Evolutionary conservation across 1,140 invertebrate genomes (phyloP).

Genomic region (Aphaenogaster floridana): DNA sequence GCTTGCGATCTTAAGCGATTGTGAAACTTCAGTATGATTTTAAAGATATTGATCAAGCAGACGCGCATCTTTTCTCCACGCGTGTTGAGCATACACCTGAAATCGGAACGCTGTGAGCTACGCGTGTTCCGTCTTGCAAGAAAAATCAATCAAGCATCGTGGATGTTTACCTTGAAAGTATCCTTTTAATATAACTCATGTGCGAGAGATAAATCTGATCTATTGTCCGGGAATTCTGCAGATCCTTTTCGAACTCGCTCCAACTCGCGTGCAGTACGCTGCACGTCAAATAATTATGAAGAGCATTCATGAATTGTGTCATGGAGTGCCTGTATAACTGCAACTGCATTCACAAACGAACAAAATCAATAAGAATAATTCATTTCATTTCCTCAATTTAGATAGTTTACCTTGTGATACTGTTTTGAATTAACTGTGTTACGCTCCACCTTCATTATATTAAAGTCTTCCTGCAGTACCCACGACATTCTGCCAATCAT

Average conservation of each 20-base stretch:
- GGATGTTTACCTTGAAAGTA: conserved; percentile 87
- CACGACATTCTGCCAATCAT: conserved; percentile 92
- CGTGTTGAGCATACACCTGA: conserved; percentile 91
- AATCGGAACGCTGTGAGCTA: conserved; percentile 37
- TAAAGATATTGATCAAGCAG: conserved; percentile 90
- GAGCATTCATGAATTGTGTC: conserved; percentile 90
- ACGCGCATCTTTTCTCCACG: conserved; percentile 89
- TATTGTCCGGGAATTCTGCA: conserved; percentile 88
- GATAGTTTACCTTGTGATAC: conserved; percentile 80
- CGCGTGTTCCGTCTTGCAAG: too few species aligned
- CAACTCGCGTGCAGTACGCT: conserved; percentile 91
- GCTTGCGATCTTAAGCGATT: conserved; percentile 85
- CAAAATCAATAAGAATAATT: neutral
- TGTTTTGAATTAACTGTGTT: conserved; percentile 79
- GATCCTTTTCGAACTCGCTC: conserved; percentile 90
- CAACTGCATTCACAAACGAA: conserved; percentile 78
- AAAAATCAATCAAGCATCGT: neutral
- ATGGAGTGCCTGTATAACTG: conserved; percentile 91
- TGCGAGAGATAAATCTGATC: conserved; percentile 91
- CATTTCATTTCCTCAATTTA: neutral
- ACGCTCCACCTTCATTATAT: conserved; percentile 82
- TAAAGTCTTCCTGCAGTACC: conserved; percentile 90
- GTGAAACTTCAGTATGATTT: conserved; percentile 91
- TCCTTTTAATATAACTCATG: conserved; percentile 91
- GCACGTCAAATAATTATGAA: conserved; percentile 91